Evolutionary conservation across 2,113 vertebrate genomes (phyloP), one percentile per base, ranked within the genome.

Genomic region (Microcebus griseorufus): DNA sequence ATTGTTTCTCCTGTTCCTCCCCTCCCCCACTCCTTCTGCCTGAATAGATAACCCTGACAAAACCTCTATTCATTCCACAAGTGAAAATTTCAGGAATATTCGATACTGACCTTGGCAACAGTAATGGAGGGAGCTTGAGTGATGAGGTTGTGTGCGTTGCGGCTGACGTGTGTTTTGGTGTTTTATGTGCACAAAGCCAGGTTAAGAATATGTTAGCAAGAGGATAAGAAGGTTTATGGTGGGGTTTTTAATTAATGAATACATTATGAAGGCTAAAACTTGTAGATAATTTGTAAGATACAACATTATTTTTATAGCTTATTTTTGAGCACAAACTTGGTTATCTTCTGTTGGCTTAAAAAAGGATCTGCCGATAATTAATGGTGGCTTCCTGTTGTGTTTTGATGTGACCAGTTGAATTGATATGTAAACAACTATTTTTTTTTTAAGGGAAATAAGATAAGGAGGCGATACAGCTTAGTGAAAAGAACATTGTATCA

Each of bases 31-130:
- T 90, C 97, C 85, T 97, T 75, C 95, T 97, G 96, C 95, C 97
- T 96, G 96, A 97, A 97, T 97, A 89, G 96, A 96, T 96, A 97
- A 97, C 93, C 94, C 96, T 98, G 96, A 98, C 96, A 98, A 95
- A 97, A 97, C 14, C 27, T 78, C 94, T 93, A 94, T 96, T 98
- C 97, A 96, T 97, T 91, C 93, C 93, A 92, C 97, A 90, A 78
- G 79, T 0, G 62, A 95, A 23, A n/a, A 94, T 95, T 93, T 96
- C 96, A 91, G 95, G 93, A 95, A 81, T 94, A 83, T 75, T 29
- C 13, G 42, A 81, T 91, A 80, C 93, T 90, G 97, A 94, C 97
- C 97, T 97, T 97, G 97, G 96, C 94, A 69, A 67, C 85, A 65
- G 89, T 75, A 48, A 51, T 70, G 82, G 92, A 58, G 1, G 53